Percentiles rank a stretch among this genome's conserved stretches.
These are phyloP conservation scores for Neopelma chrysocephalum DNA, from an alignment of 2,797 vertebrate genomes.

Conservation along the genomic window DNA sequence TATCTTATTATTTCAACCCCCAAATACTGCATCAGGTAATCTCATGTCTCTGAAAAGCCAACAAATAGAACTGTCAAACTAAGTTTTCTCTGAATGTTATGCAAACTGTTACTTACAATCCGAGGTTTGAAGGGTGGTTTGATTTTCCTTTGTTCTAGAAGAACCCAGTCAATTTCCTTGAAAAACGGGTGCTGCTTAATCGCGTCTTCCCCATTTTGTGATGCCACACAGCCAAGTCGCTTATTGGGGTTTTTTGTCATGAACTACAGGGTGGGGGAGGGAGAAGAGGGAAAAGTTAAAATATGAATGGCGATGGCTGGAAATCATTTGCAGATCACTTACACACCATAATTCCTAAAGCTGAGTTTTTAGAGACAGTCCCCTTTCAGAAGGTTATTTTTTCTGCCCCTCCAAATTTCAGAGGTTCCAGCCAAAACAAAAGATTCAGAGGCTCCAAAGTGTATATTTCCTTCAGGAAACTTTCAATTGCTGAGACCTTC, in stretches of 20 bases:
- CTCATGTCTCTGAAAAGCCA: not conserved
- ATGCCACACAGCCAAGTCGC: constrained; percentile 89
- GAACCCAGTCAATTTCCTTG: constrained; percentile 95
- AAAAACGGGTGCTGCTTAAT: constrained; percentile 94
- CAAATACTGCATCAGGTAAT: not conserved
- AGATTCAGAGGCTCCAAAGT: not conserved
- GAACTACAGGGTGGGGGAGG: constrained; percentile 77
- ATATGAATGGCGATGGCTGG: not conserved
- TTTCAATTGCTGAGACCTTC: not conserved
- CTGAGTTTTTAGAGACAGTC: not conserved
- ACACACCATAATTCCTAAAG: not conserved
- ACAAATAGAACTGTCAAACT: not conserved
- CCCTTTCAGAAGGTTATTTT: not conserved
- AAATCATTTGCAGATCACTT: not conserved
- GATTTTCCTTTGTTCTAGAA: constrained; percentile 94
- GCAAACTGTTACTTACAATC: constrained; percentile 86
- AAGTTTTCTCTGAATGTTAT: not conserved
- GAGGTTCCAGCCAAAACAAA: not conserved
- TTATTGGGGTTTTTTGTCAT: constrained; percentile 97
- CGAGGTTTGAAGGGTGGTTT: constrained; percentile 95
- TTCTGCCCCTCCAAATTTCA: not conserved
- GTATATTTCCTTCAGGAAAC: not conserved
- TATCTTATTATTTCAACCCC: not conserved
- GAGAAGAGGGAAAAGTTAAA: not conserved
- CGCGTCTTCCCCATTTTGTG: constrained; percentile 91